Percentiles rank a stretch among this genome's conserved stretches.
Conservation (phyloP, 2,113 vertebrate genomes). For the Labrus mixtus region DNA sequence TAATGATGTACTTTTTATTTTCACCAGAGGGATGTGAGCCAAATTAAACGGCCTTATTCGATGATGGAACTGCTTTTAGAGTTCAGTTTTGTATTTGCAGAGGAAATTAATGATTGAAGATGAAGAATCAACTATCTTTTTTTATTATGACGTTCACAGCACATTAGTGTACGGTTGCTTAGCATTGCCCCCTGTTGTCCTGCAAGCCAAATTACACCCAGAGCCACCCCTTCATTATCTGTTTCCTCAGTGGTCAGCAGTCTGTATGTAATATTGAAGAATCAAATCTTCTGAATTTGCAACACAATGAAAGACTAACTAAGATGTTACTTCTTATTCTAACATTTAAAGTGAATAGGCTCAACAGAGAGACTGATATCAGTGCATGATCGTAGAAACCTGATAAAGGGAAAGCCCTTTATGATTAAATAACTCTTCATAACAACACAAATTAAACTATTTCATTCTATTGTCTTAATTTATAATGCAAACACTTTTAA, state of each 20-base stretch:
- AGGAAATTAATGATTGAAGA: slow-evolving; percentile 4
- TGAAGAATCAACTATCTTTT: not conserved
- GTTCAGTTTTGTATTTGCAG: not conserved
- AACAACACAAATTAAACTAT: no score
- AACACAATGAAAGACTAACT: not conserved
- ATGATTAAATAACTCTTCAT: no score
- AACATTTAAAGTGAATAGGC: no score
- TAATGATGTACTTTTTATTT: slow-evolving; percentile 21
- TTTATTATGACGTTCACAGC: not conserved
- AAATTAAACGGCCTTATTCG: slow-evolving; percentile 53
- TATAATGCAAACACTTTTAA: no score
- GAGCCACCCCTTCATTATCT: not conserved
- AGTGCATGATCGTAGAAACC: no score
- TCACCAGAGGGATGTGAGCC: slow-evolving; percentile 39
- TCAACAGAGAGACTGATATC: no score
- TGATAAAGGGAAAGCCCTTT: no score
- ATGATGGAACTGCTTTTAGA: not conserved
- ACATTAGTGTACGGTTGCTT: not conserved
- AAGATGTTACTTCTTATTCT: no score
- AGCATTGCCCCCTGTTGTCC: slow-evolving; percentile 56
- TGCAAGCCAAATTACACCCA: slow-evolving; percentile 18
- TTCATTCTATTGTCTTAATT: no score
- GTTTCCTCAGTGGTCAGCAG: not conserved
- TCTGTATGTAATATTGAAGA: not conserved
- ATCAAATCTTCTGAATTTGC: not conserved